Conservation (phyloP, 1,140 invertebrate species). For the Heliconius hermathena region DNA sequence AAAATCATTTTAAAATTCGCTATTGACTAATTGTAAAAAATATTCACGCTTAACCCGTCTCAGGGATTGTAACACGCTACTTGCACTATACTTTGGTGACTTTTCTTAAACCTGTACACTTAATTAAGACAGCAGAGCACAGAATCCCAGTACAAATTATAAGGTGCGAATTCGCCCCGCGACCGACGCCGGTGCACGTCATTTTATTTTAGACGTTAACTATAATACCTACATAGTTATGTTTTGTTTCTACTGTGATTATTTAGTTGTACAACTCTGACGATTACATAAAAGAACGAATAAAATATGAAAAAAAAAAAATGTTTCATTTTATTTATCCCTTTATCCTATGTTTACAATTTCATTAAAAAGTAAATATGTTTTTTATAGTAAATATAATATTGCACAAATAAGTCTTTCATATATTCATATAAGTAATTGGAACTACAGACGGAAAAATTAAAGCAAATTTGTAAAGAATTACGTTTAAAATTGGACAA, state of each 20-base stretch:
- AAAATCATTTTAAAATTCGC: background rate
- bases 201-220: conserved; percentile 74
- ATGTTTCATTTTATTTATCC: conserved; percentile 51
- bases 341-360: background rate
- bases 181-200: conserved; percentile 49
- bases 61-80: conserved; percentile 28
- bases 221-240: conserved; percentile 74
- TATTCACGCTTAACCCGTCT: conserved; percentile 21
- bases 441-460: background rate
- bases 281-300: conserved; percentile 82
- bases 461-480: conserved; percentile 3
- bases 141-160: conserved; percentile 72
- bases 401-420: background rate
- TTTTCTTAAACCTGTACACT: conserved; percentile 44
- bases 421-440: background rate
- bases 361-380: background rate
- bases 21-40: background rate
- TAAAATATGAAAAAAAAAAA: conserved; percentile 70
- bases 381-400: background rate
- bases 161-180: conserved; percentile 42
- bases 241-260: conserved; percentile 83
- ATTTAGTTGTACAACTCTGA: conserved; percentile 82
- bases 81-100: conserved; percentile 35
- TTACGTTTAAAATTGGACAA: conserved; percentile 1
- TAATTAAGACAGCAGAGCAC: conserved; percentile 72